Evolutionary conservation across 1,140 invertebrate genomes (phyloP), one percentile per base, ranked within the genome.

Genomic region (Danaus melanippus): DNA sequence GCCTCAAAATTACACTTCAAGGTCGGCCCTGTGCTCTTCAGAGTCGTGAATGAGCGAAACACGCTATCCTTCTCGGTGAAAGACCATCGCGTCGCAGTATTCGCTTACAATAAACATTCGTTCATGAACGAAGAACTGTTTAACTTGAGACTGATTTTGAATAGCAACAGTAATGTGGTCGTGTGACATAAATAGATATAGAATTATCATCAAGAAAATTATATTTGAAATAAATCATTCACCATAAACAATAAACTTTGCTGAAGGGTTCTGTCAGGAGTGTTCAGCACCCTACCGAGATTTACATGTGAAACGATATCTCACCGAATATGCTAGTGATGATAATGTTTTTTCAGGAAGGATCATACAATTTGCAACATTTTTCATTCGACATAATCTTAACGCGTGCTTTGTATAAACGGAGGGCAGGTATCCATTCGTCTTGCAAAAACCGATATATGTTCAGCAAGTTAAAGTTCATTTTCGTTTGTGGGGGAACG

Each of bases 301-400:
- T 85, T 85, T 79, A 70, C 82, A 85, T 83, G 76, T 67, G 68
- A 82, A 83, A 82, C 78, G 75, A 69, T 74, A 71, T 65, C 62
- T 52, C 65, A 56, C 58, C 65, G 62, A 67, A 76, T 74, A 67
- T 69, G 58, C 59, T 61, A 51, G 67, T 77, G 77, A 79, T 69
- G 69, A 81, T 81, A 83, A 86, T 84, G 78, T 80, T 84, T 84
- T 81, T 79, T 73, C 80, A 83, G 71, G 73, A 68, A 67, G 62
- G 69, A 71, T 83, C 76, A 84, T 81, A 80, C 80, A 81, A 83
- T 84, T 84, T 82, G 77, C 83, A 81, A 65, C 64, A 76, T 86
- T 86, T 84, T 84, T 79, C 80, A 79, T 71, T 70, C 69, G 70
- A 74, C 73, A 75, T 76, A 79, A 82, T 80, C 77, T 80, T 79